These are phyloP conservation scores for Taphrorychus bicolor DNA, from an alignment of 2,888 invertebrate species.

Conservation along the genomic window DNA sequence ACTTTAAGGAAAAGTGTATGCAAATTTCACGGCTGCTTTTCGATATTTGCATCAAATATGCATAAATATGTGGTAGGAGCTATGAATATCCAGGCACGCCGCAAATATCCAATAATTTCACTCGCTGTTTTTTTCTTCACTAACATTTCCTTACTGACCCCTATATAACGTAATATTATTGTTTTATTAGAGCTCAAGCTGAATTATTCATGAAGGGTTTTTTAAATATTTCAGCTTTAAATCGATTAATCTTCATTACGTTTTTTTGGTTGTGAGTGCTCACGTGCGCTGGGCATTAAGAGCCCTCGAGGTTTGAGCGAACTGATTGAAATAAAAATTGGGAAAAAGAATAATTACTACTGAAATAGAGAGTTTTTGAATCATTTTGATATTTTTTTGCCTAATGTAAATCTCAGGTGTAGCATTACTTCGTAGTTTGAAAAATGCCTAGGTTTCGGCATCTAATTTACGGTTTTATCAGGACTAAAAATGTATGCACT, in stretches of 20 bases:
- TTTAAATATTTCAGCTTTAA: neutral
- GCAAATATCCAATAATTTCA: neutral
- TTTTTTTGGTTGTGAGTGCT: no score
- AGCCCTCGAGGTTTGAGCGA: no score
- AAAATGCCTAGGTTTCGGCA: no score
- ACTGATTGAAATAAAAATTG: no score
- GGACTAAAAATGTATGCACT: no score
- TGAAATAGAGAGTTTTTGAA: no score
- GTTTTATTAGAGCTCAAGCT: neutral
- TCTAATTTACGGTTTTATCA: no score
- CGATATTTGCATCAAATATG: neutral
- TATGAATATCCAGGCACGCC: neutral
- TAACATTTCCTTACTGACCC: neutral
- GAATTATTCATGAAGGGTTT: neutral
- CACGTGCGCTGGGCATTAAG: no score
- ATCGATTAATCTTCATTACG: neutral
- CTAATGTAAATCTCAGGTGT: no score
- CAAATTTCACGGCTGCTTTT: slow-evolving; percentile 1
- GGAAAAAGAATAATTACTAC: no score
- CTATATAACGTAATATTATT: neutral
- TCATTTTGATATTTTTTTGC: no score
- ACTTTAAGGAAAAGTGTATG: neutral
- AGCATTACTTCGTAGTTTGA: no score
- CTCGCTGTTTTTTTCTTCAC: neutral
- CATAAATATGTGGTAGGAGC: neutral